Evolutionary conservation across 2,888 invertebrate genomes (phyloP), one percentile per base, ranked within the genome.

Genomic region (Xanthia icteritia): DNA sequence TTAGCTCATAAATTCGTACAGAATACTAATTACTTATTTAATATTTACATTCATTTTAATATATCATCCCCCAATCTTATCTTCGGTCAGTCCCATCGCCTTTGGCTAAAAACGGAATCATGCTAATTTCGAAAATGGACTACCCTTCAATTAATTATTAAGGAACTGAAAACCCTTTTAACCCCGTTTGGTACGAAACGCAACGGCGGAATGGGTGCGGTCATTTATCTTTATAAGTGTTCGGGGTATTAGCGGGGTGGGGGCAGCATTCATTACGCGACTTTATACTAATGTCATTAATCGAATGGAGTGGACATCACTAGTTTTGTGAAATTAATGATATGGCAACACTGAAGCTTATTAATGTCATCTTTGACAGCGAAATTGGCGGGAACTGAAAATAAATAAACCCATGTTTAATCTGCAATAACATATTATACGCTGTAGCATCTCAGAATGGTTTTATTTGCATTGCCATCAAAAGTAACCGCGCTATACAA

Each of bases 221-320:
- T 92, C 92, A 94, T 95, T 94, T 93, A 92, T 95, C 95, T 94
- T 93, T 94, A 93, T 94, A 94, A 94, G 94, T 93, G 93, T 90
- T 93, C 87, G 90, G 92, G 92, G 93, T 90, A 87, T 89, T 82
- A 83, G 76, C 67, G 73, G 81, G 75, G 84, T 63, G 72, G 76
- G 88, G 83, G 89, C 82, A 89, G 64, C 64, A 91, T 93, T 93
- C 92, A 92, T 94, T 94, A 92, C 88, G 78, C 82, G 89, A 90
- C 90, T 91, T 93, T 92, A 92, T 89, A 90, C 88, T 89, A 90
- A 90, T 90, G 82, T 84, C 85, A 83, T 82, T 90, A 88, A 86
- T 75, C 76, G 76, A 80, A 65, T 79, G 48, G 56, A 77, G 76
- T 81, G 77, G 79, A 75, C 76, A 80, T 60, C 70, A 77, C 64